Conservation (phyloP, 2,113 vertebrate genomes). For the Butorides virescens region DNA sequence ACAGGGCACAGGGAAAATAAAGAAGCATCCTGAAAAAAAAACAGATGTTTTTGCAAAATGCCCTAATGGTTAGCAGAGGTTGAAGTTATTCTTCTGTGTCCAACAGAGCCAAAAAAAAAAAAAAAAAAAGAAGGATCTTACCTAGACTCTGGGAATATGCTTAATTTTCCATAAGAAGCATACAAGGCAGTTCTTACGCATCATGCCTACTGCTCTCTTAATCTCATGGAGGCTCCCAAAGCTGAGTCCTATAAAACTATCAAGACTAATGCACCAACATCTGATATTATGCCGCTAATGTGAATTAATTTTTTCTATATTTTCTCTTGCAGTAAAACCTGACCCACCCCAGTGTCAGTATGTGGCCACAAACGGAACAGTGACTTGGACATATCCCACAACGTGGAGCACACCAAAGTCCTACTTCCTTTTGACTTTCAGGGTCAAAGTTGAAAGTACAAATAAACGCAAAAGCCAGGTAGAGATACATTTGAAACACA, state of each 20-base stretch:
- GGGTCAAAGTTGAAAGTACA: constrained; percentile 31
- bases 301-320: neutral
- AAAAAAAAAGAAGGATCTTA: neutral
- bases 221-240: neutral
- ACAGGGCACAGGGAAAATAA: neutral
- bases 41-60: neutral
- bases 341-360: constrained; percentile 67
- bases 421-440: constrained; percentile 75
- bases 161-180: neutral
- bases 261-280: neutral
- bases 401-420: constrained; percentile 75
- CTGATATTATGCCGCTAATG: neutral
- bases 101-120: neutral
- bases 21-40: neutral
- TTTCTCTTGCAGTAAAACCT: constrained; percentile 68
- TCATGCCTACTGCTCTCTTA: neutral
- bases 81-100: neutral
- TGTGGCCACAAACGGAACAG: constrained; percentile 40
- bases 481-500: neutral
- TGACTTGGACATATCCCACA: constrained; percentile 74
- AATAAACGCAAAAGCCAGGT: neutral
- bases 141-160: neutral
- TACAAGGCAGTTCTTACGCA: neutral
- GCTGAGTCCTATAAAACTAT: neutral
- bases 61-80: neutral